phyloP scores from a whole-genome alignment of 2,888 invertebrate genomes.

The Temnothorax unifasciatus region DNA sequence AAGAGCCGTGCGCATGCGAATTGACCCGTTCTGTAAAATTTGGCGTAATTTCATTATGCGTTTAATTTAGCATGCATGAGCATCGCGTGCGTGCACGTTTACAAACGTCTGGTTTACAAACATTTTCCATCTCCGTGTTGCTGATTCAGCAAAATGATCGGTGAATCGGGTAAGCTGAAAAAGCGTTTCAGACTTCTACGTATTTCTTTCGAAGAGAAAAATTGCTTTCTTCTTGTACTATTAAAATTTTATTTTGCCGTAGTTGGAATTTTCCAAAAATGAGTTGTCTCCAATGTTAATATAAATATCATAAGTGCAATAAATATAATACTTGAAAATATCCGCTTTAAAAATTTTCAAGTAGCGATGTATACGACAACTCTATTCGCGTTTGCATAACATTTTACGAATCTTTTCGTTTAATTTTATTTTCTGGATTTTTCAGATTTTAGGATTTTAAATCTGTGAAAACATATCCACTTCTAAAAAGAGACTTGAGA shows the following conservation, averaged over 20 bases:
- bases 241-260: neutral
- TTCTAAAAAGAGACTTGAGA: neutral
- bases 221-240: neutral
- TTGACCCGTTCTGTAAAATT: constrained; percentile 35
- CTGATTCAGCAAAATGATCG: constrained; percentile 4
- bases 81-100: neutral
- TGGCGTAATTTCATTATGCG: constrained; percentile 55
- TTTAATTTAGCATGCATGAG: constrained; percentile 24
- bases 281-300: neutral
- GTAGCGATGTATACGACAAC: neutral
- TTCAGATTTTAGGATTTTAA: neutral
- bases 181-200: neutral
- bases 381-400: neutral
- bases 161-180: neutral
- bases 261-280: neutral
- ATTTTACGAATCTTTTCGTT: neutral
- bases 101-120: constrained; percentile 10
- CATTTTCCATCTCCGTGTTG: constrained; percentile 1
- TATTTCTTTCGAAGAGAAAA: too few species aligned
- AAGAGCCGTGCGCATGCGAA: neutral
- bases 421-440: neutral
- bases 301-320: neutral
- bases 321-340: neutral
- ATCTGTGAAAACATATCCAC: neutral
- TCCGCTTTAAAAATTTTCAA: neutral